A percentile compares a stretch with the other conserved stretches of the same genome.
Evolutionary conservation across 2,797 vertebrate species (phyloP).

Genomic region (Botia kubotai): DNA sequence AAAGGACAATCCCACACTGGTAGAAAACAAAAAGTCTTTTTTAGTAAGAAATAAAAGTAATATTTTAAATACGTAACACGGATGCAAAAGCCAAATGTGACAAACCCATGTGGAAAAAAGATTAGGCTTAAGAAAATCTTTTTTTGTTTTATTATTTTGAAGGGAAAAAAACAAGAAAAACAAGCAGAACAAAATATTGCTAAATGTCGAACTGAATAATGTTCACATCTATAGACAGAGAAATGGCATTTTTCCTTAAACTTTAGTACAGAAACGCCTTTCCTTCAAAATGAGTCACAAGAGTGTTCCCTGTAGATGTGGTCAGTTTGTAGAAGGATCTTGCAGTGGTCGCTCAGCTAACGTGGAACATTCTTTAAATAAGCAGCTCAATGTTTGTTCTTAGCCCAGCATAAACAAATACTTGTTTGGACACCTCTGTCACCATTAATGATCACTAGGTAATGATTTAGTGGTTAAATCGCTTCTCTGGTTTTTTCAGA

Average conservation of each 20-base stretch:
- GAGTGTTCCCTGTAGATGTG: not conserved
- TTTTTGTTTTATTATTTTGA: slow-evolving; percentile 1
- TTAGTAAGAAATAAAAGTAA: slow-evolving; percentile 23
- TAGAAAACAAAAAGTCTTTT: slow-evolving; percentile 26
- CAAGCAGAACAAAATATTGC: slow-evolving; percentile 35
- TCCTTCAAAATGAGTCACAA: not conserved
- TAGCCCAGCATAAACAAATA: not conserved
- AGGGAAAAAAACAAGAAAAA: slow-evolving; percentile 23
- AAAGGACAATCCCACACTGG: slow-evolving; percentile 43
- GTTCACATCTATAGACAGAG: slow-evolving; percentile 34
- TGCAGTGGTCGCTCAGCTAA: not conserved
- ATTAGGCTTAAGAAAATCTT: slow-evolving; percentile 13
- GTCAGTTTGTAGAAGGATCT: not conserved
- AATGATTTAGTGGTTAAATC: not conserved
- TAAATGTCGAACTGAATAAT: slow-evolving; percentile 58
- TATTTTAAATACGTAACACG: slow-evolving; percentile 42
- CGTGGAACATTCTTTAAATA: not conserved
- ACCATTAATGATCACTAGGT: not conserved
- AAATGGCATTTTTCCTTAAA: slow-evolving; percentile 47
- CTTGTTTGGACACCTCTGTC: slow-evolving; percentile 6
- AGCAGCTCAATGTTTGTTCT: not conserved
- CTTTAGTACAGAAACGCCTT: not conserved
- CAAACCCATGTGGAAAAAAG: slow-evolving; percentile 3
- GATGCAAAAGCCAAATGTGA: slow-evolving; percentile 14
- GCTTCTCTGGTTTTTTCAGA: not conserved